Conservation (phyloP, 2,797 vertebrate genomes). For the Tachyglossus aculeatus region DNA sequence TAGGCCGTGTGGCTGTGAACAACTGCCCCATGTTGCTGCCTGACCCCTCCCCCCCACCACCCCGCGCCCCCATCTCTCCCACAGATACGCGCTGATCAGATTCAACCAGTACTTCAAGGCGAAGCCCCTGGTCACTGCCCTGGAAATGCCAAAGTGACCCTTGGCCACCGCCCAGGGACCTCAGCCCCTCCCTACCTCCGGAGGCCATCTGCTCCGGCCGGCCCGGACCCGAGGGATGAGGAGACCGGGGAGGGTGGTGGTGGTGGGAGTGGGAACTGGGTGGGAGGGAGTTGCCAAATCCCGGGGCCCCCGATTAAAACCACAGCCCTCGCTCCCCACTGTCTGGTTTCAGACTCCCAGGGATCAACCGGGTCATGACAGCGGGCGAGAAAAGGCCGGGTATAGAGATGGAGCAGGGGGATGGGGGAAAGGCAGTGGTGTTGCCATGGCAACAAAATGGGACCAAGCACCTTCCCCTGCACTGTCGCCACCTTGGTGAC, state of each 20-base stretch:
- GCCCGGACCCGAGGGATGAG: background rate
- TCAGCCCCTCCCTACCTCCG: background rate
- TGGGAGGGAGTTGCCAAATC: slow-evolving; percentile 5
- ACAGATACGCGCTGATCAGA: slow-evolving; percentile 92
- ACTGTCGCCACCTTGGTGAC: no score
- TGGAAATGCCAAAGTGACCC: slow-evolving; percentile 86
- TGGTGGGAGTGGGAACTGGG: no score
- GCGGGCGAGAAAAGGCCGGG: no score
- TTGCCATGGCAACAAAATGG: no score
- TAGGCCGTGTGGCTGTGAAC: no score
- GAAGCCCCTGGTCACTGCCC: slow-evolving; percentile 87
- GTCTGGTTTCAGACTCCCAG: background rate
- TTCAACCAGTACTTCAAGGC: slow-evolving; percentile 95
- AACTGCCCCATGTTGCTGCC: no score
- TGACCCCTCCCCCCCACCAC: background rate
- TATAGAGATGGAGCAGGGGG: no score
- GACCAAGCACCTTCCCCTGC: no score
- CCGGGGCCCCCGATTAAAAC: background rate
- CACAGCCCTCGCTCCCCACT: slow-evolving; percentile 17
- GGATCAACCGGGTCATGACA: no score
- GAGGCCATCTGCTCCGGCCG: background rate
- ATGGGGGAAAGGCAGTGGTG: no score
- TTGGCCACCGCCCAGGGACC: background rate
- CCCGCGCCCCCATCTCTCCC: background rate
- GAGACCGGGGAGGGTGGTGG: slow-evolving; percentile 36